Conservation (phyloP, 2,797 vertebrate genomes). For the Malurus splendens region DNA sequence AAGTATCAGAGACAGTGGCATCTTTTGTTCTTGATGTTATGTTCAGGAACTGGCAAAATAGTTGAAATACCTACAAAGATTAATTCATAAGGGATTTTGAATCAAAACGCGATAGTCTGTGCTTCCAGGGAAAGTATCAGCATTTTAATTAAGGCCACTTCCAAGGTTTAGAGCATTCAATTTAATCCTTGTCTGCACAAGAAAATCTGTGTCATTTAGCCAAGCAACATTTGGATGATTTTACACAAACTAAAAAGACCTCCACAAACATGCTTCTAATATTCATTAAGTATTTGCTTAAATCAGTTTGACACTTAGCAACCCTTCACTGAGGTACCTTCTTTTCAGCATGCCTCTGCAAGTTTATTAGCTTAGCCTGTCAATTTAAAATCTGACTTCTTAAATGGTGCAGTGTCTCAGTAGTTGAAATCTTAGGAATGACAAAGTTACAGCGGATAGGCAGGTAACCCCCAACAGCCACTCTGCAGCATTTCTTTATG, state of each 20-base stretch:
- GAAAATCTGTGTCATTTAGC: neutral
- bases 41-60: neutral
- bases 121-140: neutral
- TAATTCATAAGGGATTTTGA: neutral
- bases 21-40: neutral
- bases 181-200: conserved; percentile 2
- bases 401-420: neutral
- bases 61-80: neutral
- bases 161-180: neutral
- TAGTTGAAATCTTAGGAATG: neutral
- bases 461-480: neutral
- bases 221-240: neutral
- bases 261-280: neutral
- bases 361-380: neutral
- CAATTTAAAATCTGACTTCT: neutral
- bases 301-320: neutral
- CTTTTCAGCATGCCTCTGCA: neutral
- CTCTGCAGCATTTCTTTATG: neutral
- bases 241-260: neutral
- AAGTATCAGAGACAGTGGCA: neutral
- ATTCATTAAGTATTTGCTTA: neutral
- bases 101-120: neutral
- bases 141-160: neutral
- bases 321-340: neutral
- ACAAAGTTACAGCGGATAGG: neutral